Conservation (phyloP, 2,113 vertebrate genomes). For the Megaceryle maxima region DNA sequence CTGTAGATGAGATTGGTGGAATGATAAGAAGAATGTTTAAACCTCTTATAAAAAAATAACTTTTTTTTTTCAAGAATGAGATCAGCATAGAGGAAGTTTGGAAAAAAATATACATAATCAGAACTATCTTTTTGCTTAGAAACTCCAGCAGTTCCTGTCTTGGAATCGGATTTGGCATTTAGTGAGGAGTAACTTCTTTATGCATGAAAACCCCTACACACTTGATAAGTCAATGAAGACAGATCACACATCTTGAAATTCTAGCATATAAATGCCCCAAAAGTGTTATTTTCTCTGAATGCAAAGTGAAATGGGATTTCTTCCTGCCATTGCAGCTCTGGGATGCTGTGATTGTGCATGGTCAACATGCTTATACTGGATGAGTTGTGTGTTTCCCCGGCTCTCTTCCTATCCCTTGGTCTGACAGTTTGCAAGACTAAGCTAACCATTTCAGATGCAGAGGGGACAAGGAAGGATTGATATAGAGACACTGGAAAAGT, state of each 20-base stretch:
- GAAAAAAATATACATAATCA: neutral
- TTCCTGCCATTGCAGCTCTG: constrained; percentile 4
- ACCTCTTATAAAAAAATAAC: neutral
- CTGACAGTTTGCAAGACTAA: neutral
- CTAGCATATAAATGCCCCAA: constrained; percentile 15
- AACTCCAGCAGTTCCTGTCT: neutral
- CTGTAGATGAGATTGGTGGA: neutral
- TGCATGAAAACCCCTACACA: neutral
- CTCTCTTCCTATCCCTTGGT: neutral
- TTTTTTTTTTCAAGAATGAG: neutral
- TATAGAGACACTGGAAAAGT: neutral
- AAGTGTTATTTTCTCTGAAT: constrained; percentile 30
- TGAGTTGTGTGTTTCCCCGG: neutral
- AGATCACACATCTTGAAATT: constrained; percentile 27
- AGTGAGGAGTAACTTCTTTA: constrained; percentile 4
- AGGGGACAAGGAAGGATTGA: neutral
- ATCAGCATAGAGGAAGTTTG: neutral
- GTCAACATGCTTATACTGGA: neutral
- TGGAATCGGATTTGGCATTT: neutral
- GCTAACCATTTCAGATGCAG: neutral
- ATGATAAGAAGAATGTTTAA: neutral
- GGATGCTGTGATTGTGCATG: neutral
- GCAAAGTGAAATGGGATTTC: neutral
- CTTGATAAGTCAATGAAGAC: constrained; percentile 29
- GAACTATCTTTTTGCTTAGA: neutral